A percentile compares a stretch with the other conserved stretches of the same genome.
Evolutionary conservation across 1,140 invertebrate species (phyloP).

Genomic region (Probaryconus sp.): DNA sequence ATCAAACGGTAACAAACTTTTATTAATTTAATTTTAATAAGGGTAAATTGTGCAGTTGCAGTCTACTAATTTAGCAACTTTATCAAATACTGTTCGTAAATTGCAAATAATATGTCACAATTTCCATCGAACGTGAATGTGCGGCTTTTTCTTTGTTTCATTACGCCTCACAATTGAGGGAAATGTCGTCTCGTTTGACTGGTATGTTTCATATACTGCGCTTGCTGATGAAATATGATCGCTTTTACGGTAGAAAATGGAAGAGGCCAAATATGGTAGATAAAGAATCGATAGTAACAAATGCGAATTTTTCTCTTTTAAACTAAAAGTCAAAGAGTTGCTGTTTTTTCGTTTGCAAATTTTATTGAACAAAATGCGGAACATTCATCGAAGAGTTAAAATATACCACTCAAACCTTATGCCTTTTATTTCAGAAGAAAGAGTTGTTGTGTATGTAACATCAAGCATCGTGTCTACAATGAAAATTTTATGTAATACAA

Average conservation of each 20-base stretch:
- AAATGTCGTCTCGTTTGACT: conserved; percentile 18
- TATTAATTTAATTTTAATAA: no score
- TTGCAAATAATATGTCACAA: background rate
- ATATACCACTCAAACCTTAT: conserved; percentile 20
- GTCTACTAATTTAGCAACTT: no score
- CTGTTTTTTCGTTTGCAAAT: conserved; percentile 32
- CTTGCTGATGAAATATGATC: conserved; percentile 34
- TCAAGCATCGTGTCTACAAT: no score
- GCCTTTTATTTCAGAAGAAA: conserved; percentile 28
- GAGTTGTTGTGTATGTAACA: no score
- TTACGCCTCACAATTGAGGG: background rate
- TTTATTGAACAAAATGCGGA: conserved; percentile 44
- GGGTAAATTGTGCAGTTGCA: no score
- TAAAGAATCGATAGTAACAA: conserved; percentile 38
- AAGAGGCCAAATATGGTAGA: conserved; percentile 12
- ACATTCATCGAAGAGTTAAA: conserved; percentile 37
- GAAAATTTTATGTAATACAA: no score
- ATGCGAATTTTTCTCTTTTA: conserved; percentile 29
- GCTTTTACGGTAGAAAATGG: conserved; percentile 26
- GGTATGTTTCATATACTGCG: conserved; percentile 12
- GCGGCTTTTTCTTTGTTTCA: background rate
- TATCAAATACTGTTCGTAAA: background rate
- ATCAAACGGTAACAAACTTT: no score
- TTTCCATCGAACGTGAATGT: background rate
- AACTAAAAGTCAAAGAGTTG: conserved; percentile 35